Base-by-base conservation (phyloP, 2,888 invertebrate species). In the Drosophila lutescens region DNA sequence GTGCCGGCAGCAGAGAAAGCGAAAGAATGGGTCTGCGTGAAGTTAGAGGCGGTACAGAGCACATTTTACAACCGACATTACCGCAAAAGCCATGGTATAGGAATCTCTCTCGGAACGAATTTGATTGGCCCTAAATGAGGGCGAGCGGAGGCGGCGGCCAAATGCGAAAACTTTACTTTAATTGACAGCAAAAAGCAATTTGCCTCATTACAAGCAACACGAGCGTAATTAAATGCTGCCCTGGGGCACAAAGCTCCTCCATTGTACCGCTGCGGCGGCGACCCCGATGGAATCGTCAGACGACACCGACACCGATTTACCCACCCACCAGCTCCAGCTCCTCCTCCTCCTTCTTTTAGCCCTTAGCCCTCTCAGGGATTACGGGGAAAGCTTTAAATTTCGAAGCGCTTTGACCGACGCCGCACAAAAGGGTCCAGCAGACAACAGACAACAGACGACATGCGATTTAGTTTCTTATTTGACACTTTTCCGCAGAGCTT, bases 141-240 rank as follows among this genome's bases (percentile, higher is more conserved):
- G 47, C 55, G 30, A 15, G 46, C 60, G 47, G 49, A 38, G 73
- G 61, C 63, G 73, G 61, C 63, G 71, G 75, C 80, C 69, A 70
- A 73, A 82, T 67, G 88, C 71, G 80, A 85, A 85, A 83, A 83
- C 86, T 85, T 87, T 87, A 82, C 76, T 85, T 86, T 85, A 88
- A 86, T 86, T 86, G 88, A 86, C 88, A 85, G 84, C 86, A 84
- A 86, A 85, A 86, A 80, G 88, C 86, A 86, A 85, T 88, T 85
- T 88, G 86, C 77, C 86, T 85, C 86, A 84, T 84, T 84, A 84
- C 80, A 76, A 66, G 75, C 78, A 83, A 83, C 85, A 87, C 82
- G 88, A 83, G 87, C 76, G 83, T 87, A 83, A 83, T 83, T 87
- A 83, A 83, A 83, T 85, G 79, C 80, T 78, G 71, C 67, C 79